These are phyloP conservation scores for Parotocinclus haroldoi DNA, from an alignment of 2,797 vertebrate genomes.

Conservation along the genomic window DNA sequence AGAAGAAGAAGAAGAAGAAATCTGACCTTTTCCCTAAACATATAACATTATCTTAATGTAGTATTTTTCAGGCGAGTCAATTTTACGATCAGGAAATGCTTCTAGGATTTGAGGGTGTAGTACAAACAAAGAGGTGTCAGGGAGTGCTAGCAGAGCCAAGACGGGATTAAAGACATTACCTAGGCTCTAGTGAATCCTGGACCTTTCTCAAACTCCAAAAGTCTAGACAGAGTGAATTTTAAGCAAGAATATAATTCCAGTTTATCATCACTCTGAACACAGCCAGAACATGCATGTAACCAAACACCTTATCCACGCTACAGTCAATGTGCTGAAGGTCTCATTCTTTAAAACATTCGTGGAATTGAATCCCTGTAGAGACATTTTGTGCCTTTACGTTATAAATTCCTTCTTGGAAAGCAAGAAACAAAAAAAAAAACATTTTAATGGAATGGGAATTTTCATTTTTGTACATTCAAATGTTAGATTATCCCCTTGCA, in stretches of 20 bases:
- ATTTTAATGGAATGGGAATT: no score
- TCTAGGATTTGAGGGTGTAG: neutral
- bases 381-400: no score
- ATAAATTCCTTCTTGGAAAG: no score
- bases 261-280: slow-evolving; percentile 8
- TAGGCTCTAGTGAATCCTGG: slow-evolving; percentile 10
- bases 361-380: neutral
- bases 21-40: no score
- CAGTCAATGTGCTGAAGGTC: neutral
- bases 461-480: no score
- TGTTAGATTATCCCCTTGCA: no score
- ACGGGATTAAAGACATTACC: slow-evolving; percentile 15
- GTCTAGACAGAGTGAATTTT: slow-evolving; percentile 24
- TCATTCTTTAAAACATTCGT: neutral
- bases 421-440: no score
- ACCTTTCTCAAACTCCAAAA: slow-evolving; percentile 10
- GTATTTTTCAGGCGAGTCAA: no score
- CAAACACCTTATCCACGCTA: no score
- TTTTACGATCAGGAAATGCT: no score
- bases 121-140: slow-evolving; percentile 1
- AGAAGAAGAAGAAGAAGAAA: no score
- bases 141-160: slow-evolving; percentile 8
- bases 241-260: slow-evolving; percentile 18
- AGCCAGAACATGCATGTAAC: neutral
- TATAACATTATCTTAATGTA: no score